Percentiles rank a stretch among this genome's conserved stretches.
Evolutionary conservation across 2,797 vertebrate genomes (phyloP).

Genomic region (Fistularia tabacaria): DNA sequence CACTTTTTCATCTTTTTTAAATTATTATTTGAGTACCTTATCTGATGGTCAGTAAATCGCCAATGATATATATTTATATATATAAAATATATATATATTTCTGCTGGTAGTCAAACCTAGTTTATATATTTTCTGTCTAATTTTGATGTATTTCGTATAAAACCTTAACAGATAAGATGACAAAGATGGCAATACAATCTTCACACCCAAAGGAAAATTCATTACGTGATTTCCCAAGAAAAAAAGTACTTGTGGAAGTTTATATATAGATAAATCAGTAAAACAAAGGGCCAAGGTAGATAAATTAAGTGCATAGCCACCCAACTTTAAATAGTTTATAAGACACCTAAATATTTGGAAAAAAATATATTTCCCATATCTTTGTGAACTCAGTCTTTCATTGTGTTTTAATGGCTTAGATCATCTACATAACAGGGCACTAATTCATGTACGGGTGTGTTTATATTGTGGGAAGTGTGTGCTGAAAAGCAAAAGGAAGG

Average conservation of each 20-base stretch:
- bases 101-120: background rate
- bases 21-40: background rate
- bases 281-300: slow-evolving; percentile 47
- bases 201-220: background rate
- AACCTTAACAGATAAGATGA: too few relatives aligned
- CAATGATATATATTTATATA: background rate
- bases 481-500: slow-evolving; percentile 35
- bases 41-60: slow-evolving; percentile 28
- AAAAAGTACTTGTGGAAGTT: slow-evolving; percentile 9
- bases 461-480: slow-evolving; percentile 41
- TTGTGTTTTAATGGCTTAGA: slow-evolving; percentile 52
- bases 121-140: background rate
- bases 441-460: slow-evolving; percentile 47
- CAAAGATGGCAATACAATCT: background rate
- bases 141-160: background rate
- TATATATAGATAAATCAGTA: slow-evolving; percentile 18
- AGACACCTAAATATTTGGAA: slow-evolving; percentile 61
- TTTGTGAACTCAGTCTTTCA: slow-evolving; percentile 52
- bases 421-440: slow-evolving; percentile 44
- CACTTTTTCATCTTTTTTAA: background rate
- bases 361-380: slow-evolving; percentile 42
- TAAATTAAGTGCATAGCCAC: slow-evolving; percentile 39
- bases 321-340: slow-evolving; percentile 51
- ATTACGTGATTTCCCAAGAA: slow-evolving; percentile 7
- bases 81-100: too few relatives aligned